Percentiles rank a stretch among this genome's conserved stretches.
These are phyloP conservation scores for Drosophila diplacantha DNA, from an alignment of 2,888 invertebrate species.

Conservation along the genomic window DNA sequence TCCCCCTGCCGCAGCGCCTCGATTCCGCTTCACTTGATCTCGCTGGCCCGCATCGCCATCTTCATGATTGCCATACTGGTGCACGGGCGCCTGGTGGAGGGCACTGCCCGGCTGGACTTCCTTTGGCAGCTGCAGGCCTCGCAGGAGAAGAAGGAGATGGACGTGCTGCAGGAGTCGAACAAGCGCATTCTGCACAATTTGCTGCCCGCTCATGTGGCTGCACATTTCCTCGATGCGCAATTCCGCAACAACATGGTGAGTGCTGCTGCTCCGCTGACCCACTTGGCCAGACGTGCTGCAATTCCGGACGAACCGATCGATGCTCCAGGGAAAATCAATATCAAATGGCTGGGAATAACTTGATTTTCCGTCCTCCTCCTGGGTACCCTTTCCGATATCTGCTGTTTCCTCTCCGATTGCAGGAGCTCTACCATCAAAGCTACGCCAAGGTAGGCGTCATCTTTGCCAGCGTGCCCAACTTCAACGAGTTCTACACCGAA, in stretches of 20 bases:
- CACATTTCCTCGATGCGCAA: constrained; percentile 93
- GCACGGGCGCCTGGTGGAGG: constrained; percentile 90
- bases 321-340: not conserved
- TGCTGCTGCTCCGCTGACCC: constrained; percentile 5
- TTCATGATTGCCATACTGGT: constrained; percentile 90
- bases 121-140: constrained; percentile 91
- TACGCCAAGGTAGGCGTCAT: constrained; percentile 94
- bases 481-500: constrained; percentile 96
- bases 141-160: constrained; percentile 95
- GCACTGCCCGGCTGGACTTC: constrained; percentile 91
- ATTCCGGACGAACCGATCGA: not conserved
- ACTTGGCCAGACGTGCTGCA: constrained; percentile 13
- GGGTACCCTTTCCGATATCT: no score
- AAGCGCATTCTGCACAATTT: constrained; percentile 92
- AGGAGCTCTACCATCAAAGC: constrained; percentile 95
- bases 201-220: constrained; percentile 93
- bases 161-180: constrained; percentile 93
- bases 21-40: constrained; percentile 87
- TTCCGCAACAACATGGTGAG: constrained; percentile 90
- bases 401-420: constrained; percentile 46
- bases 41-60: constrained; percentile 88
- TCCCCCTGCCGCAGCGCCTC: constrained; percentile 79
- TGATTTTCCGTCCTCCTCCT: no score
- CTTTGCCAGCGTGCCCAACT: constrained; percentile 95
- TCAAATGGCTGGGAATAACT: no score